Evolutionary conservation across 1,140 invertebrate species (phyloP).

Genomic region (Plectus sambesii): DNA sequence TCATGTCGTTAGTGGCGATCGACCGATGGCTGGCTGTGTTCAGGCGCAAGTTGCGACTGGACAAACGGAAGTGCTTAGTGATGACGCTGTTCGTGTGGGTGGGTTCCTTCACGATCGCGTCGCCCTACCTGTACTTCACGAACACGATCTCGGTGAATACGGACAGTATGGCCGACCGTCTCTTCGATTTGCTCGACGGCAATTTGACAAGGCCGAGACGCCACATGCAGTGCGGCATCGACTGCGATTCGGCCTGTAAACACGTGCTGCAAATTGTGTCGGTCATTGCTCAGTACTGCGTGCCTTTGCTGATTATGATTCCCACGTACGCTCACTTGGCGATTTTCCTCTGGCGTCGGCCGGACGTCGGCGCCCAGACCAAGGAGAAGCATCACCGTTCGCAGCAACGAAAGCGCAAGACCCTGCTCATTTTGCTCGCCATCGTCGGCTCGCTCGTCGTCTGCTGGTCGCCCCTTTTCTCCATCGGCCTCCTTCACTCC

Average conservation of each 20-base stretch:
- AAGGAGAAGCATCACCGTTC: conserved; percentile 15
- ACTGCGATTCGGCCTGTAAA: conserved; percentile 5
- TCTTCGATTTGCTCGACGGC: not conserved
- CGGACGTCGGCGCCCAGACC: conserved; percentile 11
- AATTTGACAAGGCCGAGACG: not conserved
- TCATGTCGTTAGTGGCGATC: conserved; percentile 19
- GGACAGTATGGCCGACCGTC: not conserved
- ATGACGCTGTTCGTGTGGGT: conserved; percentile 14
- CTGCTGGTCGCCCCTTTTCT: conserved; percentile 17
- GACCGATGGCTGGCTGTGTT: conserved; percentile 20
- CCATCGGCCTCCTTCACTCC: conserved; percentile 12
- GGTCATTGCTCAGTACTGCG: conserved; percentile 14
- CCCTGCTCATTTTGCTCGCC: conserved; percentile 11
- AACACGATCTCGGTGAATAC: not conserved
- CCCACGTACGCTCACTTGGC: conserved; percentile 19
- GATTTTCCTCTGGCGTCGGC: conserved; percentile 15
- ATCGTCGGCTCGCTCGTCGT: conserved; percentile 10
- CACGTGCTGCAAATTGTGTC: conserved; percentile 8
- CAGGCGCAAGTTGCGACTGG: conserved; percentile 8
- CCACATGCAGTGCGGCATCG: conserved; percentile 8
- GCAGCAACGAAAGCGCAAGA: conserved; percentile 1
- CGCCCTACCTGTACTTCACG: conserved; percentile 14
- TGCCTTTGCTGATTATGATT: conserved; percentile 17
- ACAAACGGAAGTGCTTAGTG: conserved; percentile 5
- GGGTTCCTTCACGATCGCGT: conserved; percentile 10